These are phyloP conservation scores for Actenoides hombroni DNA, from an alignment of 2,113 vertebrate species.

Conservation along the genomic window DNA sequence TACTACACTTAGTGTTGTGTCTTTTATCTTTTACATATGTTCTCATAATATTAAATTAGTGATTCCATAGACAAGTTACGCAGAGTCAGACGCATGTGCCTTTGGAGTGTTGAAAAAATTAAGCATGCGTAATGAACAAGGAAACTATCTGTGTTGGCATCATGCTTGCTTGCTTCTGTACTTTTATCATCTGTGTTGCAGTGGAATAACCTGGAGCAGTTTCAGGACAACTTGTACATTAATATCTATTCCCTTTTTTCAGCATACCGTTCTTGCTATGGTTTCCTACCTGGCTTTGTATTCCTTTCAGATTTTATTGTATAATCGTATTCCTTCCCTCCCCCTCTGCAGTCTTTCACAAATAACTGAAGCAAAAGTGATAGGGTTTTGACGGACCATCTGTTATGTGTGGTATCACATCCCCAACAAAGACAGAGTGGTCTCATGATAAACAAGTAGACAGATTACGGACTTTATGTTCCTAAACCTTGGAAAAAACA, in stretches of 20 bases:
- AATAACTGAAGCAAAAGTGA: constrained; percentile 39
- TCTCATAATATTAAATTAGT: neutral
- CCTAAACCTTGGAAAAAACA: constrained; percentile 6
- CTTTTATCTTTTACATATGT: neutral
- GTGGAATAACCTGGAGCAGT: neutral
- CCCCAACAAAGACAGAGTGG: neutral
- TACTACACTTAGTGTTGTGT: neutral
- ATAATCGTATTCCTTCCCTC: neutral
- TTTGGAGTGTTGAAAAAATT: neutral
- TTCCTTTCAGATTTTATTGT: neutral
- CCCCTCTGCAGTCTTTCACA: neutral
- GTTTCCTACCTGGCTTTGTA: constrained; percentile 2
- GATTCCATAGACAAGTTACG: neutral
- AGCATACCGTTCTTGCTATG: neutral
- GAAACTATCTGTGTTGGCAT: neutral
- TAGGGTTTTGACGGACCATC: neutral
- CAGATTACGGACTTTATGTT: constrained; percentile 39
- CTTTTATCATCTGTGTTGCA: neutral
- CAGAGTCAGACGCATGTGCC: neutral
- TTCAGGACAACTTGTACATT: neutral
- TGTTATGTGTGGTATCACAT: constrained; percentile 24
- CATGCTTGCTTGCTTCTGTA: neutral
- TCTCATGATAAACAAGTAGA: constrained; percentile 41
- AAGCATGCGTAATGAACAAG: neutral
- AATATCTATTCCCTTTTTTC: neutral